A percentile compares a stretch with the other conserved stretches of the same genome.
Evolutionary conservation across 2,888 invertebrate genomes (phyloP).

Genomic region (Polydrusus tereticollis): DNA sequence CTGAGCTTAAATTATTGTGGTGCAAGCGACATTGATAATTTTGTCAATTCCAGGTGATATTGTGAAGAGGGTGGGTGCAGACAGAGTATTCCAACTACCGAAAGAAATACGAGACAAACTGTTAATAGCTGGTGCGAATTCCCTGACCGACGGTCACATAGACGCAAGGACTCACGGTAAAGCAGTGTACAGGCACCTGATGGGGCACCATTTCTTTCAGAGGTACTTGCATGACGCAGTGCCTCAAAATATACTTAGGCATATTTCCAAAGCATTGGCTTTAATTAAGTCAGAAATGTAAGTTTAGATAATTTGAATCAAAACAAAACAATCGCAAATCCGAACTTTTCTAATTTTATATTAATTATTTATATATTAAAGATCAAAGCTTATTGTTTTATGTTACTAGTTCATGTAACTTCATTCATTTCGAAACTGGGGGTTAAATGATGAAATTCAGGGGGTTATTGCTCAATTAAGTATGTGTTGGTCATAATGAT

Average conservation of each 20-base stretch:
- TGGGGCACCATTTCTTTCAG: slow-evolving; percentile 81
- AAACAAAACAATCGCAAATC: neutral
- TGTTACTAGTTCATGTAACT: neutral
- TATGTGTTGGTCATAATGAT: neutral
- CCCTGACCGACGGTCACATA: slow-evolving; percentile 87
- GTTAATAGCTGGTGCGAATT: slow-evolving; percentile 83
- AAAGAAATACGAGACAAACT: slow-evolving; percentile 83
- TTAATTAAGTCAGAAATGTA: slow-evolving; percentile 66
- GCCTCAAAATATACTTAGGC: slow-evolving; percentile 81
- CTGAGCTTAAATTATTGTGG: no score
- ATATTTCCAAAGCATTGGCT: slow-evolving; percentile 85
- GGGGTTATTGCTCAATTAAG: neutral
- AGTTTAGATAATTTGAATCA: neutral
- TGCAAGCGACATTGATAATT: neutral
- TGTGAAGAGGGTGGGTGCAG: slow-evolving; percentile 81
- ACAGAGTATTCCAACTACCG: slow-evolving; percentile 78
- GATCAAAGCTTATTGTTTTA: neutral
- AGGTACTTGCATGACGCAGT: slow-evolving; percentile 84
- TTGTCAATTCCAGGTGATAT: slow-evolving; percentile 69
- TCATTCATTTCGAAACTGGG: neutral
- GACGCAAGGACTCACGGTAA: slow-evolving; percentile 86
- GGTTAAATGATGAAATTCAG: neutral
- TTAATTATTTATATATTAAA: no score
- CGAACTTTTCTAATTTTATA: neutral
- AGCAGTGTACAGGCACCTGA: slow-evolving; percentile 79